Evolutionary conservation across 2,888 invertebrate species (phyloP), one percentile per base, ranked within the genome.

Genomic region (Alsophila aescularia): DNA sequence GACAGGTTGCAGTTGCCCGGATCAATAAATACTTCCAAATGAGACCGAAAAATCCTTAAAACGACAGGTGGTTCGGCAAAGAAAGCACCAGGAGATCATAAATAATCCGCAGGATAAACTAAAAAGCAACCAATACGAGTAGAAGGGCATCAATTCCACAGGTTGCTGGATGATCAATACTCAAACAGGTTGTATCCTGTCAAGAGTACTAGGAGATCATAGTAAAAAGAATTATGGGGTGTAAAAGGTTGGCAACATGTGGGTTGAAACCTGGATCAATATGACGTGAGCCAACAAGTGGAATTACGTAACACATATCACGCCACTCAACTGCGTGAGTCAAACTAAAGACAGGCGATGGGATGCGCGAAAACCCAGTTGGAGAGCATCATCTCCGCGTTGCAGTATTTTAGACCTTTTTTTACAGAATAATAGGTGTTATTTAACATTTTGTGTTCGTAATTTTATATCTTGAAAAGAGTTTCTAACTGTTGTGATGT

Each of bases 141-240:
- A 9, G 34, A 31, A 15, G 0, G n/a, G 8, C 2, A 12, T 12
- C 13, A 45, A 10, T 36, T 18, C 42, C 16, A 42, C 42, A 35
- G 18, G 42, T 42, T 41, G 16, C 7, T 24, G 3, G 27, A 32
- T 7, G 5, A 18, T 18, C 18, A 18, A 18, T 24, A 7, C 24
- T 35, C 41, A 12, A 43, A 50, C 50, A 50, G 36, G 50, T 42
- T 31, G 36, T 14, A 10, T 36, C 12, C 12, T 37, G 24, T 24
- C 9, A 31, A 12, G 31, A 16, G 12, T 44, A 51, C 43, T n/a
- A 51, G 51, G 51, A 32, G 15, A 37, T 0, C 37, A 51, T 42
- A 36, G 5, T 10, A 24, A 31, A 18, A 14, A 24, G 14, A 7
- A 14, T 9, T n/a, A 8, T 3, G 14, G 15, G 10, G 7, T 7